Base-by-base conservation (phyloP, 2,888 invertebrate species). In the Limnephilus lunatus region DNA sequence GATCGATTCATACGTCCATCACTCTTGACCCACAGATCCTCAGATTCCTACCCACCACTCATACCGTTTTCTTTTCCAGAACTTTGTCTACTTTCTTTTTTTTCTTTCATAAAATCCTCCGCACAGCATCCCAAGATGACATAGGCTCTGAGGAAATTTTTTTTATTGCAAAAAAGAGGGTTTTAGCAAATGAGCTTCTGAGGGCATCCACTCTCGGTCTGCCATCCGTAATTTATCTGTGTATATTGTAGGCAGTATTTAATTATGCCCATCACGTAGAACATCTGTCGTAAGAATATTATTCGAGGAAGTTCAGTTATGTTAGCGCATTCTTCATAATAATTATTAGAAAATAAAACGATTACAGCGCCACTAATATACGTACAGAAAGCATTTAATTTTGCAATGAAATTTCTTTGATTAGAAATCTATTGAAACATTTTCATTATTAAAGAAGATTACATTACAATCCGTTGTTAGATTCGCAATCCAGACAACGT, bases 281-380 rank as follows among this genome's bases (percentile, higher is more conserved):
- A 68, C 68, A 68, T 68, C 68, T 68, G 68, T 68, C 68, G 68
- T 68, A 68, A 68, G 68, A 68, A 68, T 68, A 68, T 68, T 68
- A 68, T 68, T 68, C 5, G n/a, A n/a, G 68, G 68, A 68, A 68
- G 68, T 68, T 68, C 68, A 68, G 68, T 68, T 68, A 68, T 68
- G 68, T 68, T 68, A 68, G 68, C 25, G 25, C 68, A 68, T 68
- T 68, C 68, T 68, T 68, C 68, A 25, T 68, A 68, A 68, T 68
- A 68, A 68, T 68, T 68, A 68, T 68, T 68, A 68, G 68, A 68
- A 68, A 68, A 68, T 68, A n/a, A 68, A n/a, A 68, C 25, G 68
- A 68, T 68, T 68, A 68, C 68, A 25, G 68, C 68, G 19, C 25
- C 25, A 68, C 68, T 25, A 68, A 25, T 68, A n/a, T n/a, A n/a